Evolutionary conservation across 2,113 vertebrate genomes (phyloP).

Genomic region (Pavo muticus): DNA sequence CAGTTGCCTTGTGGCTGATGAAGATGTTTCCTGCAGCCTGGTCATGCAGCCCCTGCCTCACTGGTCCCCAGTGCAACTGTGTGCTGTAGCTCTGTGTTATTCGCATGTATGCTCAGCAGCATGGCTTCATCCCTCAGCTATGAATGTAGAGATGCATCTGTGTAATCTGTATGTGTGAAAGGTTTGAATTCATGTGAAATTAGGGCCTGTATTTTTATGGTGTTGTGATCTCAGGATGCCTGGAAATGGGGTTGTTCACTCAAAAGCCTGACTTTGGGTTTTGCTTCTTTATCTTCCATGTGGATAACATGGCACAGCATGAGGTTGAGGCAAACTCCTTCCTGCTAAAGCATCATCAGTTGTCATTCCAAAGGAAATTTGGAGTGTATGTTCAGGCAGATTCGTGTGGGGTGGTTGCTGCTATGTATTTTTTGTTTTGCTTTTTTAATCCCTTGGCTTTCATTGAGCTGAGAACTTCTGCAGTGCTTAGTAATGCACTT

Average conservation of each 20-base stretch:
- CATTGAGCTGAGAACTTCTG: not conserved
- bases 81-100: not conserved
- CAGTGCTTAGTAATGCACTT: not conserved
- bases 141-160: not conserved
- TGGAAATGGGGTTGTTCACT: not conserved
- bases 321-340: not conserved
- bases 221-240: not conserved
- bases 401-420: not conserved
- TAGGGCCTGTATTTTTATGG: not conserved
- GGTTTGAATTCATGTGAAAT: not conserved
- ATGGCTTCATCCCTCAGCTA: not conserved
- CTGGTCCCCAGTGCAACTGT: constrained; percentile 31
- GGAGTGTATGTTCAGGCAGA: not conserved
- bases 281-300: not conserved
- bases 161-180: not conserved
- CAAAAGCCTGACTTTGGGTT: constrained; percentile 3
- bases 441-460: not conserved
- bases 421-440: not conserved
- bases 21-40: constrained; percentile 40
- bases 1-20: not conserved
- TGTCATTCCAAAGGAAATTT: not conserved
- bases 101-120: not conserved
- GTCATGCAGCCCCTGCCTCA: not conserved
- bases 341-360: not conserved
- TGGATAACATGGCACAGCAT: not conserved